Evolutionary conservation across 2,797 vertebrate species (phyloP).

Genomic region (Chrosomus eos): DNA sequence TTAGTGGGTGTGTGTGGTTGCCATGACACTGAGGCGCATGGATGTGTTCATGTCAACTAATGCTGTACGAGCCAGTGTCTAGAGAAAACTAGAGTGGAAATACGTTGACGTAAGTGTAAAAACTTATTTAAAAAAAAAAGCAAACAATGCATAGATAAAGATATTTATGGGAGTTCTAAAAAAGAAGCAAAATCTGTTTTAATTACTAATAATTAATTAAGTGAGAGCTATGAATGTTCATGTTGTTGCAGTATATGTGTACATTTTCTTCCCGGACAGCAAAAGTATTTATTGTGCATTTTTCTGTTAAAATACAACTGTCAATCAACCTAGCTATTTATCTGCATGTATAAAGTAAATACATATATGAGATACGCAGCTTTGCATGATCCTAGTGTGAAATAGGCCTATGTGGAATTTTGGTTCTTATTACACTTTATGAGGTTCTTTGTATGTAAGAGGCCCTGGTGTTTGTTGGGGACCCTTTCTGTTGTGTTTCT

Average conservation of each 20-base stretch:
- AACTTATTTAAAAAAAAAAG: neutral
- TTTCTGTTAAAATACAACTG: neutral
- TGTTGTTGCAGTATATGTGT: neutral
- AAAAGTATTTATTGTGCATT: neutral
- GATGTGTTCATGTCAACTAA: neutral
- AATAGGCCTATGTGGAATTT: conserved; percentile 4
- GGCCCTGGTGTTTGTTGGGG: conserved; percentile 44
- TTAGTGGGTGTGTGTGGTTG: conserved; percentile 35
- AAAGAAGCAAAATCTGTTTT: neutral
- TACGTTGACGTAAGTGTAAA: conserved; percentile 21
- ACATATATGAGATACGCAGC: neutral
- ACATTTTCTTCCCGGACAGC: neutral
- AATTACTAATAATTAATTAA: neutral
- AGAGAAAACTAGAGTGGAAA: neutral
- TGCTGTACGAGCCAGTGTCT: neutral
- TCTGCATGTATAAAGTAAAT: neutral
- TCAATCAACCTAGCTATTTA: neutral
- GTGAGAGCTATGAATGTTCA: neutral
- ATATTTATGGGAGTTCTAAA: neutral
- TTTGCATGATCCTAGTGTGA: neutral
- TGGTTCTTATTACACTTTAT: conserved; percentile 53
- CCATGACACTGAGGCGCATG: conserved; percentile 5
- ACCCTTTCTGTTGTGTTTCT: conserved; percentile 66
- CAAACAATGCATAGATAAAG: neutral
- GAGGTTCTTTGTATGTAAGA: conserved; percentile 44